Evolutionary conservation across 2,797 vertebrate genomes (phyloP).

Genomic region (Lacerta agilis): DNA sequence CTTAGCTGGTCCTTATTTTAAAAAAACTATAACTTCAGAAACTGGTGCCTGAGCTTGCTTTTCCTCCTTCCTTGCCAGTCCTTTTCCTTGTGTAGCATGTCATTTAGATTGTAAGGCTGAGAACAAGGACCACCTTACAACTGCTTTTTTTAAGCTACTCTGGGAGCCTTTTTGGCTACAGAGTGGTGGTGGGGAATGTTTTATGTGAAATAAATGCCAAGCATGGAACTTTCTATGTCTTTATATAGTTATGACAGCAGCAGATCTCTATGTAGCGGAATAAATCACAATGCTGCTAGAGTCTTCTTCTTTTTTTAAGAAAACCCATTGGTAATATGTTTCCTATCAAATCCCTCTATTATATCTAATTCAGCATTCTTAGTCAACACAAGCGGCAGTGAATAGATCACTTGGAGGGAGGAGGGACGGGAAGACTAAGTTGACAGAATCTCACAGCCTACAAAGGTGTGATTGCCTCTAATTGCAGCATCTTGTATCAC

Average conservation of each 20-base stretch:
- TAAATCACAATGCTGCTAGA: not conserved
- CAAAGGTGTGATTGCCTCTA: conserved; percentile 10
- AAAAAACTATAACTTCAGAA: not conserved
- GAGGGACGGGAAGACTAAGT: not conserved
- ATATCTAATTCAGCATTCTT: not conserved
- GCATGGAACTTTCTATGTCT: not conserved
- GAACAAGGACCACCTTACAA: not conserved
- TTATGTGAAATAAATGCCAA: not conserved
- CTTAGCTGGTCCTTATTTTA: not conserved
- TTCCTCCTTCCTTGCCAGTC: not conserved
- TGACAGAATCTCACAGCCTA: conserved; percentile 9
- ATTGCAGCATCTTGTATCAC: not conserved
- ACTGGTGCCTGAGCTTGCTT: not conserved
- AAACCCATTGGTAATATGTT: not conserved
- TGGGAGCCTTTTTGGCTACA: not conserved
- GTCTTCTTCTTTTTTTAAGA: not conserved
- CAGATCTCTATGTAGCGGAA: not conserved
- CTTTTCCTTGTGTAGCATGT: not conserved
- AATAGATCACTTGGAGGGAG: not conserved
- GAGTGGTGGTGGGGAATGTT: not conserved
- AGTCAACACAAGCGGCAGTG: not conserved
- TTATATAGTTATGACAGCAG: not conserved
- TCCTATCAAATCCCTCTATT: not conserved
- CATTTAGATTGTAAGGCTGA: not conserved
- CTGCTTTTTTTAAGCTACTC: not conserved